Evolutionary conservation across 2,113 vertebrate species (phyloP).

Genomic region (Patagioenas fasciata): DNA sequence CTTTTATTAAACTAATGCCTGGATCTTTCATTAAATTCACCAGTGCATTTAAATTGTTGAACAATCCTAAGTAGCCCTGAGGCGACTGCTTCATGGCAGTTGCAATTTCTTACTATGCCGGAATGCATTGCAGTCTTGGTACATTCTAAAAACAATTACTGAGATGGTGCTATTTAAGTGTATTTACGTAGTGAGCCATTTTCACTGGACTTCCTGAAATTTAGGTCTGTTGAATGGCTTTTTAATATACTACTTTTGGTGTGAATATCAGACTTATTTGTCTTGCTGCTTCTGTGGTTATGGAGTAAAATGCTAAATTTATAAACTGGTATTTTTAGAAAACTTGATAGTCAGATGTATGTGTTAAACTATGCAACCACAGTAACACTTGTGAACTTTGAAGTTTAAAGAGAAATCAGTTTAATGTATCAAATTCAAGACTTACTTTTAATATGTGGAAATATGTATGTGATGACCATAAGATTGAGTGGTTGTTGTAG

Average conservation of each 20-base stretch:
- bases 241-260: not conserved
- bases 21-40: conserved; percentile 13
- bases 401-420: not conserved
- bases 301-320: not conserved
- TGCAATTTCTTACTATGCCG: conserved; percentile 41
- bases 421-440: not conserved
- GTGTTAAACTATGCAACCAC: not conserved
- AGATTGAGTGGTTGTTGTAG: not conserved
- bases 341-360: not conserved
- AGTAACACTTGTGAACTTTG: not conserved
- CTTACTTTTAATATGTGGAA: not conserved
- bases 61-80: not conserved
- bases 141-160: conserved; percentile 64
- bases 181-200: conserved; percentile 35
- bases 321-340: not conserved
- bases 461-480: not conserved
- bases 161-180: conserved; percentile 35
- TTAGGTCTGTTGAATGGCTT: not conserved
- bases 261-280: not conserved
- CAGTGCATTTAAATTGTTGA: not conserved
- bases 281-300: conserved; percentile 2
- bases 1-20: conserved; percentile 6
- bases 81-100: conserved; percentile 44
- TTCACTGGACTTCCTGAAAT: conserved; percentile 24
- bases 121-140: conserved; percentile 22